Percentiles rank a stretch among this genome's conserved stretches.
phyloP scores from a whole-genome alignment of 2,888 invertebrate species.

The Xanthostigma xanthostigma region DNA sequence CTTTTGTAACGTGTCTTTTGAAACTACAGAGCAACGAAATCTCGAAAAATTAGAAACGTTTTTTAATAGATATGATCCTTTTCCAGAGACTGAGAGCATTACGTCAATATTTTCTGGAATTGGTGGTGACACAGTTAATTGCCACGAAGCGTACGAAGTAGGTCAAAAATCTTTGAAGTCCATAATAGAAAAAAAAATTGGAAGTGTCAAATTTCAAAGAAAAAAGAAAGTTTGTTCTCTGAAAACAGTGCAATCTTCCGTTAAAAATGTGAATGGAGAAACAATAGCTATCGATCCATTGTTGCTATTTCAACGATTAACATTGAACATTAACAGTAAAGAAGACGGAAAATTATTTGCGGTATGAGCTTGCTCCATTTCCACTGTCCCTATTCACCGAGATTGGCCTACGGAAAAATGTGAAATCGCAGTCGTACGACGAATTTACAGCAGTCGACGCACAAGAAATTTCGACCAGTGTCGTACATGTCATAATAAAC shows the following conservation, averaged over 20 bases:
- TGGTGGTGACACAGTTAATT: constrained; percentile 18
- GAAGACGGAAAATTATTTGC: constrained; percentile 16
- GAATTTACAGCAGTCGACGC: too few species aligned
- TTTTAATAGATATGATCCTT: constrained; percentile 18
- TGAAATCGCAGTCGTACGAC: constrained; percentile 12
- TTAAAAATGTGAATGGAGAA: constrained; percentile 17
- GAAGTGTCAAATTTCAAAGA: constrained; percentile 17
- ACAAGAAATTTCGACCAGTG: too few species aligned
- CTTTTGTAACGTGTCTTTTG: constrained; percentile 15
- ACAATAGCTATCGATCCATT: constrained; percentile 14
- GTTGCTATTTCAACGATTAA: constrained; percentile 16
- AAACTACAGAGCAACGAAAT: constrained; percentile 20
- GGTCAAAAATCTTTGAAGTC: constrained; percentile 16
- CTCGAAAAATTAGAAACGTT: constrained; percentile 14
- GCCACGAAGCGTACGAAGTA: constrained; percentile 17
- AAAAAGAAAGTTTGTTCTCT: constrained; percentile 18
- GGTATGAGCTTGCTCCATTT: constrained; percentile 19
- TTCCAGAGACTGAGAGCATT: constrained; percentile 16
- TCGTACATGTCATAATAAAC: too few species aligned
- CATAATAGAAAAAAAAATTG: constrained; percentile 17
- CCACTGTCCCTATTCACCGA: constrained; percentile 17
- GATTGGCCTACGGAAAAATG: constrained; percentile 14
- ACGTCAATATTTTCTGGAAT: constrained; percentile 18
- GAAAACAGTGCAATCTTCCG: constrained; percentile 14
- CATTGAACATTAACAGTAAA: constrained; percentile 14